Evolutionary conservation across 1,140 invertebrate species (phyloP), one percentile per base, ranked within the genome.

Genomic region (Alviniconcha marisindica): DNA sequence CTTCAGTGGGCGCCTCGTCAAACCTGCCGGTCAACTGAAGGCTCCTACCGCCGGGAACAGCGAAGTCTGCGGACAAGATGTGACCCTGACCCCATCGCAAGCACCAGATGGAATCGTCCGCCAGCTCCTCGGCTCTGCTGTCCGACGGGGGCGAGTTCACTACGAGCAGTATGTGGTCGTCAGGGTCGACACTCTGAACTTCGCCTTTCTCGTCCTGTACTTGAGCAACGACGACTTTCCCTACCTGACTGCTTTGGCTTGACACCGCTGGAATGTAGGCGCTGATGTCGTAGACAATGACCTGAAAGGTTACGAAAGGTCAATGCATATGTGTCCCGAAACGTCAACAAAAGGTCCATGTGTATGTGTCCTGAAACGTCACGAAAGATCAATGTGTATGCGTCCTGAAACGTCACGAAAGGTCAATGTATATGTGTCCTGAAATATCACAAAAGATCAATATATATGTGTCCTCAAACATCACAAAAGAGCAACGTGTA

Each of bases 51-150:
- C 21, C 38, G 18, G 56, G 56, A 28, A 80, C 5, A 31, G 56
- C 40, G n/a, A 42, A 80, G 56, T 44, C 15, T 33, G 33, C 38
- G 0, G n/a, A 40, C 56, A 80, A 28, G 24, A 44, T 14, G 7
- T 54, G 15, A 14, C 15, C 56, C 18, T 31, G 18, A 12, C 2
- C 33, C 24, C 40, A 14, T 1, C 36, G 33, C 78, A 44, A 28
- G 38, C 78, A 80, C 38, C 54, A 38, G 12, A 66, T 28, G 10
- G 78, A 63, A 28, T 80, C 78, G 36, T 80, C 54, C 18, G 21
- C 78, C 18, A 3, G 56, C 24, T 15, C 33, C 12, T 21, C 10
- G 5, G 4, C 0, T 21, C 18, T 7, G 51, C 2, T 28, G 18
- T 40, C 31, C 18, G 38, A 0, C 12, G 31, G 18, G 21, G 73